Percentiles rank a stretch among this genome's conserved stretches.
Conservation (phyloP, 2,797 vertebrate species). For the Phalloptychus januarius region DNA sequence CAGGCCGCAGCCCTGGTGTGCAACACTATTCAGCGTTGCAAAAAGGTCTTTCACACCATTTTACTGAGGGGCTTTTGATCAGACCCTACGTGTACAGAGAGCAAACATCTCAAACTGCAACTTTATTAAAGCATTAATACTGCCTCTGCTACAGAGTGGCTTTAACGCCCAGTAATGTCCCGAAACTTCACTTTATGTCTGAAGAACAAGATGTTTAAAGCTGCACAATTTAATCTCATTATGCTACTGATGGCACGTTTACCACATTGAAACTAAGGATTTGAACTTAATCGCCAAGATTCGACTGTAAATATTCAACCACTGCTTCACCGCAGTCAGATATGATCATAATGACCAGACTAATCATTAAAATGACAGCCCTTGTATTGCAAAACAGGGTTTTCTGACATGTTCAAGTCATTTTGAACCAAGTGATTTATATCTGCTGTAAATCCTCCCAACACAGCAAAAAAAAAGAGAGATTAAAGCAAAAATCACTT, state of each 20-base stretch:
- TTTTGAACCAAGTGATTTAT: background rate
- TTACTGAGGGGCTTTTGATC: slow-evolving; percentile 53
- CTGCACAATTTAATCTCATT: background rate
- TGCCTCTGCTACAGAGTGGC: background rate
- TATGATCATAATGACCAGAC: background rate
- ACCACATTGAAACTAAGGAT: background rate
- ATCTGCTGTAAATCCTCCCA: background rate
- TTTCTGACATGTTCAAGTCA: background rate
- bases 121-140: slow-evolving; percentile 16
- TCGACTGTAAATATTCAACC: background rate
- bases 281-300: background rate
- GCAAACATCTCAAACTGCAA: slow-evolving; percentile 21
- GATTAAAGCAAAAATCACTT: background rate
- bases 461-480: background rate
- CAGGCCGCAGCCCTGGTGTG: slow-evolving; percentile 62
- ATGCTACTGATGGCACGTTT: background rate
- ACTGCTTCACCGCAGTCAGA: background rate
- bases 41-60: slow-evolving; percentile 56
- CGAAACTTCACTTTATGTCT: slow-evolving; percentile 3
- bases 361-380: background rate
- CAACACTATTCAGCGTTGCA: slow-evolving; percentile 65
- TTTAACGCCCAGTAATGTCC: slow-evolving; percentile 20
- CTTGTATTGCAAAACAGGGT: background rate
- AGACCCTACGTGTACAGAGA: slow-evolving; percentile 19
- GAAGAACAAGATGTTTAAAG: background rate